Evolutionary conservation across 2,113 vertebrate species (phyloP).

Genomic region (Lagenorhynchus albirostris): DNA sequence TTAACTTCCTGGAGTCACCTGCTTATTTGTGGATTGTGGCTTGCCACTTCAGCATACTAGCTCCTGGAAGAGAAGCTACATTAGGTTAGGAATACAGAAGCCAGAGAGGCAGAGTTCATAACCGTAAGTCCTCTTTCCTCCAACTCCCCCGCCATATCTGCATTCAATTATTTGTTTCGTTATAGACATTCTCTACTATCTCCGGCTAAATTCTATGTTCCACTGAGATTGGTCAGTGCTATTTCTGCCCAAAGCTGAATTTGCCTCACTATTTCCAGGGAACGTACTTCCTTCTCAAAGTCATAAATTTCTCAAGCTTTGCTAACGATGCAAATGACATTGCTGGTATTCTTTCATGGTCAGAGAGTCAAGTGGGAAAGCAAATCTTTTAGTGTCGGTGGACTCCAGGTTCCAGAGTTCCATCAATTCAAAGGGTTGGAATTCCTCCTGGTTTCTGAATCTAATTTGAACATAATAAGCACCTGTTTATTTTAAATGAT

Average conservation of each 20-base stretch:
- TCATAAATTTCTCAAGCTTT: background rate
- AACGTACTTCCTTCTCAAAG: background rate
- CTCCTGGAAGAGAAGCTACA: background rate
- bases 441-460: background rate
- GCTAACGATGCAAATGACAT: background rate
- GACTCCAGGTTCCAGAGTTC: background rate
- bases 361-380: background rate
- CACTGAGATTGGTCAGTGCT: background rate
- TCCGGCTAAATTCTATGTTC: background rate
- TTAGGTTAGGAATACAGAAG: background rate
- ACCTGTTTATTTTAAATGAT: slow-evolving; percentile 12
- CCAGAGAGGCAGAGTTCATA: background rate
- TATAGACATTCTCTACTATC: background rate
- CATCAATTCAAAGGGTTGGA: background rate
- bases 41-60: background rate
- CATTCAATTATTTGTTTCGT: background rate
- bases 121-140: background rate
- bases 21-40: background rate
- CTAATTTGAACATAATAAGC: background rate
- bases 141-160: background rate
- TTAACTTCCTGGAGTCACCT: background rate
- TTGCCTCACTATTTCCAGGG: background rate
- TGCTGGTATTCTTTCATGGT: background rate
- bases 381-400: background rate
- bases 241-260: background rate